Conservation (phyloP, 1,140 invertebrate genomes). For the Halyomorpha halys region DNA sequence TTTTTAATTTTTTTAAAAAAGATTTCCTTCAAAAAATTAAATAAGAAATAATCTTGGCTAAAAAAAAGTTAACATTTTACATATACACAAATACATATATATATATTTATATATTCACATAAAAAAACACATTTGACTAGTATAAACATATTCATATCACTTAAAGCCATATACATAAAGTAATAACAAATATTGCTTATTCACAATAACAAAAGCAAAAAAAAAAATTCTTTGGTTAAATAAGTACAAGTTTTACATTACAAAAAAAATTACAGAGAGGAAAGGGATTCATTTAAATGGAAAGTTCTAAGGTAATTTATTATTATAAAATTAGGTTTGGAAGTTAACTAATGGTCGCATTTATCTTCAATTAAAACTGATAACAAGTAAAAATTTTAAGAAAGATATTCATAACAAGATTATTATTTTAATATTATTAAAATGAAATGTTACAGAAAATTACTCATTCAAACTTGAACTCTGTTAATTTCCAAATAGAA, state of each 20-base stretch:
- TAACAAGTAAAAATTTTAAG: background rate
- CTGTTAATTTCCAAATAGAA: too few relatives aligned
- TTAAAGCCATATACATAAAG: slow-evolving; percentile 10
- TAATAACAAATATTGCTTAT: background rate
- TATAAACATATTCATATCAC: slow-evolving; percentile 18
- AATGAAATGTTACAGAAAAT: too few relatives aligned
- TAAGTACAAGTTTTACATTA: slow-evolving; percentile 11
- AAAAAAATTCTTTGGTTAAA: background rate
- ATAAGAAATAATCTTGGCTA: background rate
- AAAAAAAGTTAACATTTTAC: background rate
- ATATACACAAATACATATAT: slow-evolving; percentile 11
- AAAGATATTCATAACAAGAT: too few relatives aligned
- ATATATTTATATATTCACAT: slow-evolving; percentile 12
- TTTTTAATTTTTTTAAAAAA: background rate
- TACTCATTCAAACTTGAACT: too few relatives aligned
- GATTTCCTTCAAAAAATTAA: background rate
- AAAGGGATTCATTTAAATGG: too few relatives aligned
- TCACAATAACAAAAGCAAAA: slow-evolving; percentile 3
- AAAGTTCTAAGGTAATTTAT: too few relatives aligned
- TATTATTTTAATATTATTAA: too few relatives aligned
- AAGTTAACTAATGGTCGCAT: slow-evolving; percentile 6
- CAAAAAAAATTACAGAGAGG: too few relatives aligned
- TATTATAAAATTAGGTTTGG: too few relatives aligned
- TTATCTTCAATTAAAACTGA: background rate
- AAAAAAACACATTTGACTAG: slow-evolving; percentile 10